A percentile compares a stretch with the other conserved stretches of the same genome.
These are phyloP conservation scores for Lasioglossum baleicum DNA, from an alignment of 1,140 invertebrate species.

Conservation along the genomic window DNA sequence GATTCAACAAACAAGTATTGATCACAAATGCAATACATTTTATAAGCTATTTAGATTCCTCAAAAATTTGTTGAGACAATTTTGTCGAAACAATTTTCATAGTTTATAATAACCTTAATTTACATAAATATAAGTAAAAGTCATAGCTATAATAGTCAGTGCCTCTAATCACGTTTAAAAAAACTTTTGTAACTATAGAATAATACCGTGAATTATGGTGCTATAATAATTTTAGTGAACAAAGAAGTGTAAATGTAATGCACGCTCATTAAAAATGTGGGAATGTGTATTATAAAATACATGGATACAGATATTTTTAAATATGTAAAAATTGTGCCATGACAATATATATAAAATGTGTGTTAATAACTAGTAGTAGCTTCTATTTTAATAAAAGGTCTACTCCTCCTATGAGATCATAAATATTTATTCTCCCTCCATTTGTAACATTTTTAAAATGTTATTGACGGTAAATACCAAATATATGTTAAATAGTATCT, in stretches of 20 bases:
- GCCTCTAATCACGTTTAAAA: slow-evolving; percentile 39
- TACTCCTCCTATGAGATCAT: slow-evolving; percentile 12
- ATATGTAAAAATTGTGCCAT: slow-evolving; percentile 53
- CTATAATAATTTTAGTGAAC: slow-evolving; percentile 70
- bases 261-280: not conserved
- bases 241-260: slow-evolving; percentile 31
- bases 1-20: no score
- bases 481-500: not conserved
- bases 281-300: no score
- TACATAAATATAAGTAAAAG: slow-evolving; percentile 13
- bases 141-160: slow-evolving; percentile 1
- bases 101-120: not conserved
- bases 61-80: no score
- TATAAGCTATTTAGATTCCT: no score
- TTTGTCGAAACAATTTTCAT: no score
- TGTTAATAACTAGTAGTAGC: slow-evolving; percentile 36
- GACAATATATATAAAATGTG: slow-evolving; percentile 15
- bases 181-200: no score
- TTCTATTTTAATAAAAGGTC: slow-evolving; percentile 57
- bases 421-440: slow-evolving; percentile 4
- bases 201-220: slow-evolving; percentile 73
- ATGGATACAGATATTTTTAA: slow-evolving; percentile 52
- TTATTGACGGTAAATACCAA: no score
- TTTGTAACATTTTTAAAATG: no score
- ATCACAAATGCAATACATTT: no score